Percentiles rank a stretch among this genome's conserved stretches.
Evolutionary conservation across 2,113 vertebrate species (phyloP).

Genomic region (Pluvianellus socialis): DNA sequence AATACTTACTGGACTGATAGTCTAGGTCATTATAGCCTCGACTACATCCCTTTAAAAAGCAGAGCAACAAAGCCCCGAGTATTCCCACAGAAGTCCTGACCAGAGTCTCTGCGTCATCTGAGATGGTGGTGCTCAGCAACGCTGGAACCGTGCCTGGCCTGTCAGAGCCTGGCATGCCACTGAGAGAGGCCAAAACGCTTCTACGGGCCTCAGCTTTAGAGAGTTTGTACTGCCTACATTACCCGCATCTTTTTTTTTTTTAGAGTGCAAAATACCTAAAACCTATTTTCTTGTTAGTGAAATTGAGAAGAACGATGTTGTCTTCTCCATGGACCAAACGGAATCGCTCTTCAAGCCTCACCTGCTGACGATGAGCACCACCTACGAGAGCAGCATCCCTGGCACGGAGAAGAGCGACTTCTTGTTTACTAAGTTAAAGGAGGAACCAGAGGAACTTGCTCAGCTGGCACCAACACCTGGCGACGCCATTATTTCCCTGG

Average conservation of each 20-base stretch:
- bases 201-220: neutral
- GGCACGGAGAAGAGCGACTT: constrained; percentile 74
- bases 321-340: constrained; percentile 96
- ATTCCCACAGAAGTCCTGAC: constrained; percentile 46
- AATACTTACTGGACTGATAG: constrained; percentile 31
- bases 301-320: constrained; percentile 88
- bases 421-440: constrained; percentile 91
- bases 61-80: neutral
- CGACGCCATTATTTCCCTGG: constrained; percentile 88
- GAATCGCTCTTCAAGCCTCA: constrained; percentile 89
- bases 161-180: neutral
- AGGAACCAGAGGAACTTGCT: constrained; percentile 93
- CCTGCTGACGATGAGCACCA: constrained; percentile 75
- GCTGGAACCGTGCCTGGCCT: constrained; percentile 23
- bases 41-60: constrained; percentile 26
- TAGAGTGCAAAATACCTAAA: constrained; percentile 42
- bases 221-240: neutral
- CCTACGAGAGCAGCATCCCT: constrained; percentile 75
- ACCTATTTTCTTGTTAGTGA: constrained; percentile 75
- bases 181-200: neutral
- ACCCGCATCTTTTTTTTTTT: neutral
- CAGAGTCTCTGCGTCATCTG: constrained; percentile 13
- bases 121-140: constrained; percentile 41
- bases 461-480: constrained; percentile 92
- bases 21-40: neutral